Evolutionary conservation across 2,797 vertebrate genomes (phyloP).

Genomic region (Lerista edwardsae): DNA sequence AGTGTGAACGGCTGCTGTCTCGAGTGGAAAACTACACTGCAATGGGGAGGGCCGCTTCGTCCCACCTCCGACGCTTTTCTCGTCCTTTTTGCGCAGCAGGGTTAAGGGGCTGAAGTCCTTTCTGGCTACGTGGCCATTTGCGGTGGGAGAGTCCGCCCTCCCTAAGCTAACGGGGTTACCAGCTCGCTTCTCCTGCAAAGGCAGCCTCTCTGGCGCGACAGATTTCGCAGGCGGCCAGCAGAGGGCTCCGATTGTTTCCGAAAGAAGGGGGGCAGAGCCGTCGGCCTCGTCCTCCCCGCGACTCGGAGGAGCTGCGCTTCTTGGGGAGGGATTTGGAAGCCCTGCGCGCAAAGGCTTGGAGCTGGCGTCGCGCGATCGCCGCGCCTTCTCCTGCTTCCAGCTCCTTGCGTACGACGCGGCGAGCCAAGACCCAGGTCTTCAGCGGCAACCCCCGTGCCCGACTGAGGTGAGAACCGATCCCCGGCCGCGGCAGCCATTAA

Average conservation of each 20-base stretch:
- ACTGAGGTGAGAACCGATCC: not conserved
- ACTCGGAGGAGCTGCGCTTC: not conserved
- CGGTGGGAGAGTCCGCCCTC: too few species aligned
- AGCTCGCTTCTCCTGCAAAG: not conserved
- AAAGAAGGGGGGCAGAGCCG: not conserved
- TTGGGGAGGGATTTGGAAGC: not conserved
- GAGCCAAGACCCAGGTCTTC: not conserved
- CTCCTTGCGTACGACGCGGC: not conserved
- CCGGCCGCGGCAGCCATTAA: conserved; percentile 18
- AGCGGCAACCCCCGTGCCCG: not conserved
- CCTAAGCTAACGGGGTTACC: not conserved
- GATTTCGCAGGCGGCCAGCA: not conserved
- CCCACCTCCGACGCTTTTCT: too few species aligned
- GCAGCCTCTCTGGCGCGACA: not conserved
- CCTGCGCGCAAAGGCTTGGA: too few species aligned
- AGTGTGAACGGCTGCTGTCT: too few species aligned
- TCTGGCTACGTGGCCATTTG: too few species aligned
- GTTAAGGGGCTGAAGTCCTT: too few species aligned
- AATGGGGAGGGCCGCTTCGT: too few species aligned
- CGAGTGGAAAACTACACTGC: too few species aligned
- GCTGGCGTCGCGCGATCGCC: too few species aligned
- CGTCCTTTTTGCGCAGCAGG: too few species aligned
- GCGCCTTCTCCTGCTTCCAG: not conserved
- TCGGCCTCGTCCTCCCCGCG: not conserved
- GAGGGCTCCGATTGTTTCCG: not conserved